Evolutionary conservation across 2,113 vertebrate genomes (phyloP).

Genomic region (Clupea harengus): DNA sequence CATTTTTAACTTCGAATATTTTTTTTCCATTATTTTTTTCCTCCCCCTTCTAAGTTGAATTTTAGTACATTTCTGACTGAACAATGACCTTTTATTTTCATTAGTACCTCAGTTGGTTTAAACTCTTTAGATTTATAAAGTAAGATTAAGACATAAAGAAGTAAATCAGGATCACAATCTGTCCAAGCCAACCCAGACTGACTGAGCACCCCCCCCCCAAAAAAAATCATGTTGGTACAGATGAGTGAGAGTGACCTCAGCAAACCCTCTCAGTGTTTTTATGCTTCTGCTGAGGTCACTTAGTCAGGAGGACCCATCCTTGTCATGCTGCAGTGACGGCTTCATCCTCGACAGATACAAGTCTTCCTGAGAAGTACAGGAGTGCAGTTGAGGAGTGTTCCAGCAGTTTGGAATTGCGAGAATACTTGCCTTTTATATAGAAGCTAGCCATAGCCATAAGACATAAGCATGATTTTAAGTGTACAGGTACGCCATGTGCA

Average conservation of each 20-base stretch:
- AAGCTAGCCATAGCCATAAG: constrained; percentile 66
- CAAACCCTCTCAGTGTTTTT: background rate
- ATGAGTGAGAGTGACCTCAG: background rate
- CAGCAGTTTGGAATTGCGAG: constrained; percentile 66
- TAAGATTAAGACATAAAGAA: background rate
- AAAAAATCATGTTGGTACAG: background rate
- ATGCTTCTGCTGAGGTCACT: background rate
- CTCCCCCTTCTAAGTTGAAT: background rate
- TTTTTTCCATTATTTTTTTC: background rate
- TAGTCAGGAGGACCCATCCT: background rate
- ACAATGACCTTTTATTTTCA: background rate
- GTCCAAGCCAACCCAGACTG: background rate
- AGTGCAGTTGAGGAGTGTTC: constrained; percentile 52
- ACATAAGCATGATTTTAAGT: constrained; percentile 58
- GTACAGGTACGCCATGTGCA: constrained; percentile 46
- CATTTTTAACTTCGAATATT: background rate
- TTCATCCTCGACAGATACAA: constrained; percentile 51
- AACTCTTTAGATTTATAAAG: background rate
- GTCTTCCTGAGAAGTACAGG: constrained; percentile 67
- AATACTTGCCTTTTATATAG: constrained; percentile 67
- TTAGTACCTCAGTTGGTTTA: background rate
- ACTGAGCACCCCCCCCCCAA: background rate
- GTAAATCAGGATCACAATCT: background rate
- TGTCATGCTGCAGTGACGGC: constrained; percentile 43
- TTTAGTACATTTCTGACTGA: constrained; percentile 1